Conservation (phyloP, 2,888 invertebrate genomes). For the Diabrotica balteata region DNA sequence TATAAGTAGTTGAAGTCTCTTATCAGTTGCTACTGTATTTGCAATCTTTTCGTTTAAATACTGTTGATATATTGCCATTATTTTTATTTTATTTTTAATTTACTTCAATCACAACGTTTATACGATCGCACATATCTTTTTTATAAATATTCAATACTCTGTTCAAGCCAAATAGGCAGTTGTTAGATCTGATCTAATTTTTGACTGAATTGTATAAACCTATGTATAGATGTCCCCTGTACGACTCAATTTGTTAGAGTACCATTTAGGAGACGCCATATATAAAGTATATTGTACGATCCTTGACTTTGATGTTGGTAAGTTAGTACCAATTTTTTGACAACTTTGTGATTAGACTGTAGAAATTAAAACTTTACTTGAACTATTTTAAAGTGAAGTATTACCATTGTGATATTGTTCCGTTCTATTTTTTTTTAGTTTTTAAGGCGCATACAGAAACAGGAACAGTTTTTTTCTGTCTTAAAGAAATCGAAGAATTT, state of each 20-base stretch:
- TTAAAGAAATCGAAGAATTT: too few species aligned
- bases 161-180: conserved; percentile 8
- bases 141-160: background rate
- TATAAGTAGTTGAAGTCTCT: too few species aligned
- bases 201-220: conserved; percentile 19
- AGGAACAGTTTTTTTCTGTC: too few species aligned
- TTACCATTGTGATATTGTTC: conserved; percentile 19
- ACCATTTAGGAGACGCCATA: background rate
- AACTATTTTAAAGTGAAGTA: conserved; percentile 8
- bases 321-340: conserved; percentile 4
- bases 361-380: conserved; percentile 8
- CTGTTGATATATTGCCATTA: too few species aligned
- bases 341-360: conserved; percentile 13
- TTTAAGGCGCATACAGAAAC: background rate
- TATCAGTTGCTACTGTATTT: too few species aligned
- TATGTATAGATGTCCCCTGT: conserved; percentile 6
- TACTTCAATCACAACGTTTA: too few species aligned
- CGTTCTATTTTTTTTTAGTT: conserved; percentile 3
- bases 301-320: conserved; percentile 12
- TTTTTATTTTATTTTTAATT: too few species aligned
- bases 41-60: too few species aligned
- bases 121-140: too few species aligned
- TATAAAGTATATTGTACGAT: conserved; percentile 2
- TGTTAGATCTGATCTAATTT: conserved; percentile 12
- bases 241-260: conserved; percentile 16